Evolutionary conservation across 1,140 invertebrate species (phyloP).

Genomic region (Lutraria rhynchaena): DNA sequence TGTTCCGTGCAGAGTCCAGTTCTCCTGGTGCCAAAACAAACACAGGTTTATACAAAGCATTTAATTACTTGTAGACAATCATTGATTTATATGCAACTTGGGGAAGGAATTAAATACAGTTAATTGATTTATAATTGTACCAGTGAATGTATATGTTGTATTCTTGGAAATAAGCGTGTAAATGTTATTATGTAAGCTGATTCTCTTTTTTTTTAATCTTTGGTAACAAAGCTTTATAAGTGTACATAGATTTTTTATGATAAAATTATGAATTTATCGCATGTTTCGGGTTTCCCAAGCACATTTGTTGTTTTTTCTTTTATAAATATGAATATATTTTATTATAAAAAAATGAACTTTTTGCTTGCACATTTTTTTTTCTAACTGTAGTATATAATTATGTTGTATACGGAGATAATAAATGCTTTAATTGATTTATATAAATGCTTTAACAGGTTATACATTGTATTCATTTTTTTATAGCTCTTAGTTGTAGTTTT

Average conservation of each 20-base stretch:
- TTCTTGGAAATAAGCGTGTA: conserved; percentile 11
- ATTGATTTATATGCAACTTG: conserved; percentile 30
- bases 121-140: neutral
- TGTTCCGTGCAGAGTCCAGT: too few relatives aligned
- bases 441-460: too few relatives aligned
- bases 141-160: conserved; percentile 28
- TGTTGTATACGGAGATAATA: too few relatives aligned
- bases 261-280: too few relatives aligned
- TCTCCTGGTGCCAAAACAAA: conserved; percentile 19
- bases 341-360: neutral
- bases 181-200: too few relatives aligned
- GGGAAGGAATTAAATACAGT: neutral
- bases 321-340: conserved; percentile 40
- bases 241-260: conserved; percentile 1
- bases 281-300: too few relatives aligned
- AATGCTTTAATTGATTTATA: too few relatives aligned
- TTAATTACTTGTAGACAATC: conserved; percentile 25
- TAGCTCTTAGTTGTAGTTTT: too few relatives aligned
- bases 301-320: conserved; percentile 12
- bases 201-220: conserved; percentile 14
- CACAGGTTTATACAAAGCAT: neutral
- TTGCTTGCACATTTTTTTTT: too few relatives aligned
- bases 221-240: conserved; percentile 34
- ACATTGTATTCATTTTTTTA: too few relatives aligned
- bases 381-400: too few relatives aligned